Evolutionary conservation across 2,888 invertebrate species (phyloP).

Genomic region (Brachynemurus nebulosus): DNA sequence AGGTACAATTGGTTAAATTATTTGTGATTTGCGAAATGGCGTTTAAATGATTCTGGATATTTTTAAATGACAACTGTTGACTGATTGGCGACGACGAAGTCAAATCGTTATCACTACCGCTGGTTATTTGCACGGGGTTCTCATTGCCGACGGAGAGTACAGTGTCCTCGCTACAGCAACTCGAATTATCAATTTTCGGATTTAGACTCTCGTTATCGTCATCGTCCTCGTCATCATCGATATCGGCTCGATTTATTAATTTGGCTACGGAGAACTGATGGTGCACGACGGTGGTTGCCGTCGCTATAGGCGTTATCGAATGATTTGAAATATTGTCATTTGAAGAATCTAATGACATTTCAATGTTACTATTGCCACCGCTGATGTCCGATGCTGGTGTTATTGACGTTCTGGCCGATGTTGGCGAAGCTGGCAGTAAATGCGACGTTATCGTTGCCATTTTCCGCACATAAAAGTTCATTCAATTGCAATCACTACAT

Average conservation of each 20-base stretch:
- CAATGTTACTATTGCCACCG: conserved; percentile 7
- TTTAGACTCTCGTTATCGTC: conserved; percentile 15
- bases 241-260: conserved; percentile 12
- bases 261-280: conserved; percentile 6
- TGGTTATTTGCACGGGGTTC: too few species aligned
- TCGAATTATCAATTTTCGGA: conserved; percentile 33
- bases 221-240: conserved; percentile 21
- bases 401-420: not conserved
- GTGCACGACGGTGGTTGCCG: too few species aligned
- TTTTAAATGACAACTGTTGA: conserved; percentile 41
- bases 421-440: not conserved
- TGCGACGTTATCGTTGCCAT: conserved; percentile 10
- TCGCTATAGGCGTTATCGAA: not conserved
- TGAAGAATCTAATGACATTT: conserved; percentile 8
- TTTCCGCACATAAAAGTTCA: too few species aligned
- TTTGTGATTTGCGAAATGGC: conserved; percentile 51
- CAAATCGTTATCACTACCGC: not conserved
- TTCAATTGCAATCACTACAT: not conserved
- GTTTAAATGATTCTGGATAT: conserved; percentile 52
- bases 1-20: conserved; percentile 36
- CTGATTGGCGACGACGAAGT: conserved; percentile 25
- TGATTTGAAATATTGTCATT: conserved; percentile 10
- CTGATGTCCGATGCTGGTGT: conserved; percentile 2
- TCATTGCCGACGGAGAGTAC: conserved; percentile 73
- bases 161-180: conserved; percentile 63